phyloP scores from a whole-genome alignment of 1,140 invertebrate species.

The Pseudoatta argentina region DNA sequence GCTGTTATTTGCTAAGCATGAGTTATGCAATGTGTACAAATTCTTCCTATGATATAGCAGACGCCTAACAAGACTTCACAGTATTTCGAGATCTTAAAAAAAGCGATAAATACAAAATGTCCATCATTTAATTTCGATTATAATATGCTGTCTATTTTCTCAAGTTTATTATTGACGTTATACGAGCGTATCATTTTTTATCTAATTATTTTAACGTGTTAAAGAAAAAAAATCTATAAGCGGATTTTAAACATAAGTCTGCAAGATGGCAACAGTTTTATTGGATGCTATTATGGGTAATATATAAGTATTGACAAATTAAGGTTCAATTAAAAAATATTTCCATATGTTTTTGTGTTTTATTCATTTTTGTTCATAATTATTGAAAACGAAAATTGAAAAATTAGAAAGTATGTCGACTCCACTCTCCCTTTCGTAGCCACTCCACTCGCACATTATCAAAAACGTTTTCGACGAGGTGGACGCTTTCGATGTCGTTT shows the following conservation, averaged over 20 bases:
- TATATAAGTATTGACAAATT: neutral
- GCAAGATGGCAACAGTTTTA: neutral
- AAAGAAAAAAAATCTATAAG: neutral
- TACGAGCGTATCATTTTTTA: neutral
- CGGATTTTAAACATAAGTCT: neutral
- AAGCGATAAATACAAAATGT: neutral
- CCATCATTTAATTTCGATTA: neutral
- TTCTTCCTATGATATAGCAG: neutral
- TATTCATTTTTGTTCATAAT: neutral
- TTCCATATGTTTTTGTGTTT: neutral
- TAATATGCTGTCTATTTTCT: neutral
- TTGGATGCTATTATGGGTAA: neutral
- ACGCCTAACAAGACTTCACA: neutral
- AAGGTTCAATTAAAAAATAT: slow-evolving; percentile 10
- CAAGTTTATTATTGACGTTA: neutral
- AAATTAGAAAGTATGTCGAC: slow-evolving; percentile 34
- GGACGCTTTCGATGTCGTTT: slow-evolving; percentile 56
- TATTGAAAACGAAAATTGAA: neutral
- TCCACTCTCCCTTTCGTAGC: slow-evolving; percentile 17
- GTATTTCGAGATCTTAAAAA: neutral
- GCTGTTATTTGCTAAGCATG: neutral
- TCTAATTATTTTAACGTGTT: neutral
- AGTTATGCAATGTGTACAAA: slow-evolving; percentile 13
- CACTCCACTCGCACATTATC: neutral
- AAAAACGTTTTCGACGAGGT: slow-evolving; percentile 25